Evolutionary conservation across 2,888 invertebrate genomes (phyloP).

Genomic region (Philereme vetulata): DNA sequence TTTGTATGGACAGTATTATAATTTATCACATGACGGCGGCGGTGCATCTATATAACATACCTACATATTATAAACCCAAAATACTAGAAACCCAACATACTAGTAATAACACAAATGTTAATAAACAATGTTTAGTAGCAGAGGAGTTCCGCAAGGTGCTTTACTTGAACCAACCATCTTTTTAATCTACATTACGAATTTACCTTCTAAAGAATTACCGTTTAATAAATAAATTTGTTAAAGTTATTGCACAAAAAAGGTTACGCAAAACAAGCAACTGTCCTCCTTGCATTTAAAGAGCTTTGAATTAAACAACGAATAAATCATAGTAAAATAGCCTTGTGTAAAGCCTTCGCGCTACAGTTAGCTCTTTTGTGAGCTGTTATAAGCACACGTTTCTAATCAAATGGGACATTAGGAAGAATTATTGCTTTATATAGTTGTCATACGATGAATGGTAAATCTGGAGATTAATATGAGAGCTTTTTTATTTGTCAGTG

Average conservation of each 20-base stretch:
- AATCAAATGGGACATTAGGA: conserved; percentile 81
- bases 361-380: conserved; percentile 69
- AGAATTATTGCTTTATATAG: conserved; percentile 75
- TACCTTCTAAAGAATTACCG: background rate
- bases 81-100: too few relatives aligned
- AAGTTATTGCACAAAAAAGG: background rate
- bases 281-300: conserved; percentile 14
- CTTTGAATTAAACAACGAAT: conserved; percentile 70
- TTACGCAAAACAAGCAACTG: conserved; percentile 3
- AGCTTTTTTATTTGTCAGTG: conserved; percentile 34
- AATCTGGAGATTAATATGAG: conserved; percentile 55
- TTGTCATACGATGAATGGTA: conserved; percentile 73
- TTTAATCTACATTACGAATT: background rate
- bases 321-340: conserved; percentile 77
- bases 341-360: conserved; percentile 72
- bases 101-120: too few relatives aligned
- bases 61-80: too few relatives aligned
- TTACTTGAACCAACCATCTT: background rate
- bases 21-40: too few relatives aligned
- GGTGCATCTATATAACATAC: too few relatives aligned
- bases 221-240: background rate
- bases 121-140: too few relatives aligned
- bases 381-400: conserved; percentile 63
- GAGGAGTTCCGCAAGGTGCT: too few relatives aligned
- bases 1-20: too few relatives aligned